Evolutionary conservation across 1,140 invertebrate genomes (phyloP), one percentile per base, ranked within the genome.

Genomic region (Doryteuthis pealeii): DNA sequence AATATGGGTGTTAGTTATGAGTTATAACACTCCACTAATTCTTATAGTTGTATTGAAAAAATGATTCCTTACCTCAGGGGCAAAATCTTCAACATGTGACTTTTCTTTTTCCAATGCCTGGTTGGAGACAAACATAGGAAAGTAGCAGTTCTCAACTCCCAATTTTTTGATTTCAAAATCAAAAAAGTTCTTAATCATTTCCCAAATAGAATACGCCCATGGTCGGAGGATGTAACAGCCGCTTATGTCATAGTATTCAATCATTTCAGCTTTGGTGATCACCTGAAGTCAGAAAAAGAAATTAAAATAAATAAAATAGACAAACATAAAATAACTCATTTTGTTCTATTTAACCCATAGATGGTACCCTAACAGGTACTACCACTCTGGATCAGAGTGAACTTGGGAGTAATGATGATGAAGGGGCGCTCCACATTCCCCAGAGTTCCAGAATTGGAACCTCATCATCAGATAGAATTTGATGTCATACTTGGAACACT

Each of bases 231-330:
- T 97, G 86, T 99, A 99, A 89, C 98, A 99, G 0, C 98, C 98
- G 71, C 96, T 98, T 8, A 99, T 95, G 87, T 99, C 97, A 84
- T 99, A 99, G 88, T 99, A 99, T 87, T 99, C 98, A 54, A 99
- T 99, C 92, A 99, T 92, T 89, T 99, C 96, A 75, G 96, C 93
- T 89, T 99, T 99, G 0, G 95, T 98, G 72, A 99, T 96, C 1
- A 99, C 94, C 89, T 91, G 76, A 35, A 74, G 71, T 74, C 54
- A 32, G 70, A 15, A 62, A 40, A 72, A 6, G 15, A 62, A 30
- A 62, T 54, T 54, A 14, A 8, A 76, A 49, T 66, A 32, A 30
- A 76, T n/a, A 76, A 74, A 82, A 4, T 10, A n/a, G 12, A 67
- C n/a, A 14, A 54, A 54, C n/a, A 12, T n/a, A 54, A 54, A 54